phyloP scores from a whole-genome alignment of 2,888 invertebrate species.

The Morpho achilles region DNA sequence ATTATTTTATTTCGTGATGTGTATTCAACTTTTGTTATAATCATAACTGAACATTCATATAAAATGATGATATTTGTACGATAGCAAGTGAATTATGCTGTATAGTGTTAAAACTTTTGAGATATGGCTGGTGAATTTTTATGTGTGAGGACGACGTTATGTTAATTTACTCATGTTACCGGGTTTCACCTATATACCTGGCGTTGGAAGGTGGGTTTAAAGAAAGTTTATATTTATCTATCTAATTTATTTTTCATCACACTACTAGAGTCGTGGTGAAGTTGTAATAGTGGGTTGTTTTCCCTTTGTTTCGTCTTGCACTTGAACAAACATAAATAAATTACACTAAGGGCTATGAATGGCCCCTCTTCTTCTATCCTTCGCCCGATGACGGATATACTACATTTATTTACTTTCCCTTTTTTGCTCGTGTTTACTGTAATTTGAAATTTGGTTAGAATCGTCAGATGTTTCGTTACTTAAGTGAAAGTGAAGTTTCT shows the following conservation, averaged over 20 bases:
- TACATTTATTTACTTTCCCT: constrained; percentile 30
- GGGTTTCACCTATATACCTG: constrained; percentile 72
- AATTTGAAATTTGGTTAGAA: constrained; percentile 1
- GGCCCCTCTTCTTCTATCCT: constrained; percentile 42
- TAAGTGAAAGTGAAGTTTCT: too few species aligned
- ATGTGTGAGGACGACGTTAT: constrained; percentile 69
- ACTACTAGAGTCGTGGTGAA: constrained; percentile 3
- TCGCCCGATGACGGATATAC: constrained; percentile 31
- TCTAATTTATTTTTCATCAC: too few species aligned
- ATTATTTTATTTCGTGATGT: constrained; percentile 42
- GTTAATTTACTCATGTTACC: constrained; percentile 71
- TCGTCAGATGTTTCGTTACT: neutral
- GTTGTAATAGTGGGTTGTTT: constrained; percentile 12
- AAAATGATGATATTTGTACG: constrained; percentile 42
- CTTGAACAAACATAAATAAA: constrained; percentile 47
- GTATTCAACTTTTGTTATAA: constrained; percentile 33
- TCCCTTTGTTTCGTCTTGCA: constrained; percentile 25
- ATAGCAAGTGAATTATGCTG: constrained; percentile 35
- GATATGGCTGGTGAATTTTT: constrained; percentile 59
- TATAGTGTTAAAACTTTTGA: constrained; percentile 40
- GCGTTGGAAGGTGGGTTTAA: constrained; percentile 63
- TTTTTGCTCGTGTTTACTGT: constrained; percentile 14
- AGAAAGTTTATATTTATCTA: constrained; percentile 32
- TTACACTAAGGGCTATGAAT: constrained; percentile 41
- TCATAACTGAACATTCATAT: constrained; percentile 52